Evolutionary conservation across 2,113 vertebrate genomes (phyloP).

Genomic region (Hippocampus mohnikei): DNA sequence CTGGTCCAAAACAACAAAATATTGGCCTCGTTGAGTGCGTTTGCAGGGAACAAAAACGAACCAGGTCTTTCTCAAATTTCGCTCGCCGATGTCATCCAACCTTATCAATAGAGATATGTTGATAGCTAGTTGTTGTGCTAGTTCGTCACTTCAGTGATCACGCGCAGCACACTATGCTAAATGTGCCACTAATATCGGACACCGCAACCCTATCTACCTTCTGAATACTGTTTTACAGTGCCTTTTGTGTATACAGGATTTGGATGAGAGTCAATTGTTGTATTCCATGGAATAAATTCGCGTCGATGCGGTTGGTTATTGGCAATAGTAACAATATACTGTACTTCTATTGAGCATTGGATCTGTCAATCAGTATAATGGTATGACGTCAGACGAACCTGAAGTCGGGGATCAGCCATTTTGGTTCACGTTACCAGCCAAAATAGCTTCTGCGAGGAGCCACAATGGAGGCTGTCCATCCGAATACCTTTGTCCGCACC

Average conservation of each 20-base stretch:
- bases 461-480: constrained; percentile 44
- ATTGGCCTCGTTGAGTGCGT: constrained; percentile 10
- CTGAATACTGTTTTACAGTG: constrained; percentile 34
- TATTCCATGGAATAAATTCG: constrained; percentile 40
- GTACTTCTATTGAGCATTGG: constrained; percentile 36
- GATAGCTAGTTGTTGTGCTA: constrained; percentile 39
- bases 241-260: constrained; percentile 50
- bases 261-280: constrained; percentile 38
- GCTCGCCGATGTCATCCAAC: constrained; percentile 35
- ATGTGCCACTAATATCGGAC: constrained; percentile 47
- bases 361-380: constrained; percentile 21
- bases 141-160: constrained; percentile 29
- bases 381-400: constrained; percentile 16
- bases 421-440: constrained; percentile 43
- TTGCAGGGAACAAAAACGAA: constrained; percentile 34
- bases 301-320: constrained; percentile 46
- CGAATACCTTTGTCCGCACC: not conserved
- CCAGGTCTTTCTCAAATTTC: constrained; percentile 35
- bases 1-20: not conserved
- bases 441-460: not conserved
- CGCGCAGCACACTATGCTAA: constrained; percentile 34
- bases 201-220: constrained; percentile 63
- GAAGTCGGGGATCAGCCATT: constrained; percentile 39
- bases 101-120: constrained; percentile 15
- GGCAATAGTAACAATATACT: not conserved